Conservation (phyloP, 2,113 vertebrate genomes). For the Neotoma lepida region DNA sequence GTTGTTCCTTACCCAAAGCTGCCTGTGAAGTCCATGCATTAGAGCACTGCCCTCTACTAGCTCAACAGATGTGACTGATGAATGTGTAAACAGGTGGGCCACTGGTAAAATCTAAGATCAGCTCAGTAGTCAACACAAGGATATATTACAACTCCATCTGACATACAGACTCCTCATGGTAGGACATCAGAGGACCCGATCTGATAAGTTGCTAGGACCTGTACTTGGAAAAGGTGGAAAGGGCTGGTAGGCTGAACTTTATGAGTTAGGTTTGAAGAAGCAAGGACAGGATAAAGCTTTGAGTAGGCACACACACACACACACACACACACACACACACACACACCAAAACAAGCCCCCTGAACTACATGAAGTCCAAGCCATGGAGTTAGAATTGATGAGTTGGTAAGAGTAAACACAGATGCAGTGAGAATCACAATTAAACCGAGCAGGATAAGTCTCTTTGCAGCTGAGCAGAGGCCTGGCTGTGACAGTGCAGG, state of each 20-base stretch:
- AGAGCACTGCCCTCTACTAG: neutral
- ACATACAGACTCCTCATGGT: fast-evolving
- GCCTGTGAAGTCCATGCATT: neutral
- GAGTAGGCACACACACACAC: neutral
- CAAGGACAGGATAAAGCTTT: neutral
- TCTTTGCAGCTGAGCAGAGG: neutral
- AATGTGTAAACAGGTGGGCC: fast-evolving
- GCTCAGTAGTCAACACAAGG: neutral
- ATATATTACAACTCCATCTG: fast-evolving
- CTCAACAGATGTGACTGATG: neutral
- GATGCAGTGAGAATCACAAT: neutral
- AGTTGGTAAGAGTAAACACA: neutral
- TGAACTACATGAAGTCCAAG: neutral
- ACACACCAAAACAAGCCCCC: neutral
- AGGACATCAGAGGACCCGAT: too few relatives aligned
- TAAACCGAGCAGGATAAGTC: neutral
- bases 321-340: neutral
- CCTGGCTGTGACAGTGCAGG: too few relatives aligned
- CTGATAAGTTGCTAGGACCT: fast-evolving
- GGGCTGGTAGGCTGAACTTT: too few relatives aligned
- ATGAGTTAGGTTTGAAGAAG: neutral
- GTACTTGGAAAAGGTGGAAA: fast-evolving
- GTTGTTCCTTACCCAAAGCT: neutral
- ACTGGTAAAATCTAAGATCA: neutral
- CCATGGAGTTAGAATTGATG: neutral